A percentile compares a stretch with the other conserved stretches of the same genome.
Evolutionary conservation across 2,888 invertebrate species (phyloP).

Genomic region (Electrophaes corylata): DNA sequence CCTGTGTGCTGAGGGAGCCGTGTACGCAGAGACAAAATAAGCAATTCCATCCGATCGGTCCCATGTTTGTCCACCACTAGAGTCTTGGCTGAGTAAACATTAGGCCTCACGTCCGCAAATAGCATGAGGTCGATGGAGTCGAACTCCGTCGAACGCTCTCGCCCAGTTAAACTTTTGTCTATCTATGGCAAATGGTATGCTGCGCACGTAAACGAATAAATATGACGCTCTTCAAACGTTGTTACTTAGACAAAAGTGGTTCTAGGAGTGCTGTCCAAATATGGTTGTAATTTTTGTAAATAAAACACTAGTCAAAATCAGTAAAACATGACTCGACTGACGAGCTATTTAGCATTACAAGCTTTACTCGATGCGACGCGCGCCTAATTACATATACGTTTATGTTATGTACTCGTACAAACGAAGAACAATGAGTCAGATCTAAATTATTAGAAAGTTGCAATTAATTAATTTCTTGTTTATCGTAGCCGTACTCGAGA

Average conservation of each 20-base stretch:
- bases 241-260: constrained; percentile 44
- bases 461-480: constrained; percentile 16
- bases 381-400: constrained; percentile 23
- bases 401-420: constrained; percentile 21
- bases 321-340: constrained; percentile 27
- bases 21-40: constrained; percentile 83
- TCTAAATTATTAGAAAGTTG: constrained; percentile 10
- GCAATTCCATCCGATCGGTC: constrained; percentile 82
- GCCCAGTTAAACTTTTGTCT: constrained; percentile 61
- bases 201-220: constrained; percentile 43
- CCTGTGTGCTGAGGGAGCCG: constrained; percentile 71
- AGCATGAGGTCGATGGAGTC: constrained; percentile 77
- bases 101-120: constrained; percentile 82
- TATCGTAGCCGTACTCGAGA: constrained; percentile 8
- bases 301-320: constrained; percentile 40
- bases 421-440: neutral
- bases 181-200: constrained; percentile 38
- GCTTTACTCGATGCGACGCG: constrained; percentile 12
- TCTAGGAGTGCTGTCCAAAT: constrained; percentile 44
- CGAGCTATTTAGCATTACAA: constrained; percentile 26
- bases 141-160: constrained; percentile 68
- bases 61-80: constrained; percentile 83
- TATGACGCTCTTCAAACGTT: constrained; percentile 46
- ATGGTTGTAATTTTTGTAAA: constrained; percentile 43
- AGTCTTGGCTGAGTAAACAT: constrained; percentile 81